These are phyloP conservation scores for Ormyrus thymus DNA, from an alignment of 2,888 invertebrate genomes.

Conservation along the genomic window DNA sequence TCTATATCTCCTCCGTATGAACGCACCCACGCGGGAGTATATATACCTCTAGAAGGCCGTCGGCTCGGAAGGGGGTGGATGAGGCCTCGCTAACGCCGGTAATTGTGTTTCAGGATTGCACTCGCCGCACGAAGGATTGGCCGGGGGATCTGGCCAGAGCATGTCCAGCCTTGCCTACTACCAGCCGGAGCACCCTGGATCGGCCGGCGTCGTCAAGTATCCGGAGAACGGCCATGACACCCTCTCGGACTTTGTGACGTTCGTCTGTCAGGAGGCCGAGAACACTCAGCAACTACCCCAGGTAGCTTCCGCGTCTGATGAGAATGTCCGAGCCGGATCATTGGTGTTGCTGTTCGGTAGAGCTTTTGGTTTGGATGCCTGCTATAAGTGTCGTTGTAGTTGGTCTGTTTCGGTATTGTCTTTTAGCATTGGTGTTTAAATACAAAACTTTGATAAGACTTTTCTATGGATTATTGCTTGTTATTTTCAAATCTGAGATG, in stretches of 20 bases:
- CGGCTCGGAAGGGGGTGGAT: too few relatives aligned
- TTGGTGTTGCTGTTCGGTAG: conserved; percentile 30
- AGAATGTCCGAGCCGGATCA: conserved; percentile 18
- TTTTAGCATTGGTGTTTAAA: too few relatives aligned
- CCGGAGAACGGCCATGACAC: conserved; percentile 93
- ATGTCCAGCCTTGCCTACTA: conserved; percentile 76
- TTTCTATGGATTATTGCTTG: too few relatives aligned
- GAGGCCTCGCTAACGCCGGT: background rate
- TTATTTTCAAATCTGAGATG: too few relatives aligned
- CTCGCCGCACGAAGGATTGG: conserved; percentile 77
- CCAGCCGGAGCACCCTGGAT: conserved; percentile 77
- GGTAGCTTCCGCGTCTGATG: conserved; percentile 75
- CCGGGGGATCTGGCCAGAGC: conserved; percentile 76
- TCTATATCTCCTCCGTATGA: too few relatives aligned
- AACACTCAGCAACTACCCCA: conserved; percentile 85
- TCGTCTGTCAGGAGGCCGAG: conserved; percentile 96
- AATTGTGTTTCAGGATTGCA: conserved; percentile 72
- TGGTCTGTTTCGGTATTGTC: too few relatives aligned
- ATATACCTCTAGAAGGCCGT: too few relatives aligned
- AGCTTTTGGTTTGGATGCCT: conserved; percentile 20
- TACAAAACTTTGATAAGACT: too few relatives aligned
- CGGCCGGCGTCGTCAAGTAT: conserved; percentile 79
- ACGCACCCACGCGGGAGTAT: too few relatives aligned
- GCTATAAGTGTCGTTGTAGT: background rate
- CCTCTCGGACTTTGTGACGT: conserved; percentile 96